Conservation (phyloP, 2,113 vertebrate species). For the Corythoichthys intestinalis region DNA sequence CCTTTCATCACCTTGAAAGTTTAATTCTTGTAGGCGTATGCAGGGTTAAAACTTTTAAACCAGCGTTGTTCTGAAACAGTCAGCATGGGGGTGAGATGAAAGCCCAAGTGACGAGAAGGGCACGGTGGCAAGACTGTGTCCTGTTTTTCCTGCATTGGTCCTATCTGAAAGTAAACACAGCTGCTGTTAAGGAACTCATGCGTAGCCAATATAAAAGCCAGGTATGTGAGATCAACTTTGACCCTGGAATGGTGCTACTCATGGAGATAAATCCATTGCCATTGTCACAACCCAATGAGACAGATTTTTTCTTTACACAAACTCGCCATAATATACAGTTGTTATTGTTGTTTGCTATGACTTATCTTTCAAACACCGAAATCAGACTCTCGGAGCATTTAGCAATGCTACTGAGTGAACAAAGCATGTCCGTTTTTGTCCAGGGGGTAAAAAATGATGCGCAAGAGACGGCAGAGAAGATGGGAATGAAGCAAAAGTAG, state of each 20-base stretch:
- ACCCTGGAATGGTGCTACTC: slow-evolving; percentile 39
- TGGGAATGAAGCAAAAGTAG: slow-evolving; percentile 18
- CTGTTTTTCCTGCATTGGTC: slow-evolving; percentile 53
- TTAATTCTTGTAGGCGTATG: slow-evolving; percentile 10
- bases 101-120: slow-evolving; percentile 45
- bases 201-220: slow-evolving; percentile 56
- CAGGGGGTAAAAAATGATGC: slow-evolving; percentile 5
- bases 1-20: slow-evolving; percentile 34
- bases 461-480: slow-evolving; percentile 17
- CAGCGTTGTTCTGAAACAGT: slow-evolving; percentile 36
- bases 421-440: slow-evolving; percentile 42
- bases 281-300: slow-evolving; percentile 31
- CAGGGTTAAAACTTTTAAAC: slow-evolving; percentile 49
- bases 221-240: slow-evolving; percentile 62
- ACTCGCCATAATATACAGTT: not conserved
- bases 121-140: slow-evolving; percentile 39
- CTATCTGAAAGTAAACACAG: slow-evolving; percentile 72
- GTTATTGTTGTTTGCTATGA: not conserved
- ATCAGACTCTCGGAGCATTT: slow-evolving; percentile 42
- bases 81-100: slow-evolving; percentile 69
- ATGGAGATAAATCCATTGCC: slow-evolving; percentile 29
- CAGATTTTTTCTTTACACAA: slow-evolving; percentile 30
- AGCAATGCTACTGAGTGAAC: slow-evolving; percentile 40
- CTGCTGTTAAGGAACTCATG: slow-evolving; percentile 63
- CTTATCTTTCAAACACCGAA: slow-evolving; percentile 53